These are phyloP conservation scores for Ptychobarbus kaznakovi DNA, from an alignment of 2,797 vertebrate species.

Conservation along the genomic window DNA sequence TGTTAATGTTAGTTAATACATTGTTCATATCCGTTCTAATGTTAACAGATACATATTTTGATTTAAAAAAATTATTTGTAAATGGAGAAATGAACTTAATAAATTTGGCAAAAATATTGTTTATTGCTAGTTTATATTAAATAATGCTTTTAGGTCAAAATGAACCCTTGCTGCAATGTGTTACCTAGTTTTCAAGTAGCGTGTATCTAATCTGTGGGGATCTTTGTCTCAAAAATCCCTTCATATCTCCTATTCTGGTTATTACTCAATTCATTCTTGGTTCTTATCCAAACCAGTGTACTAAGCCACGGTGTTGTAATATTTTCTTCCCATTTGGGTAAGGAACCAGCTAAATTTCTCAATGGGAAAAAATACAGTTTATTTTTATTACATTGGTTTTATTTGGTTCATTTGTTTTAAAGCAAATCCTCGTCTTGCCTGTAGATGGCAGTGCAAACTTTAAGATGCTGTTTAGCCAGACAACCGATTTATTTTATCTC, in stretches of 20 bases:
- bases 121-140: background rate
- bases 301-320: background rate
- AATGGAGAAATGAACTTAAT: background rate
- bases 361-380: background rate
- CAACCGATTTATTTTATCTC: background rate
- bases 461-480: background rate
- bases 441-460: conserved; percentile 25
- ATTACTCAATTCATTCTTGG: background rate
- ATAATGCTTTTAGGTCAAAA: background rate
- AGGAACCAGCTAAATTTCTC: background rate
- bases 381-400: background rate
- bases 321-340: background rate
- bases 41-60: background rate
- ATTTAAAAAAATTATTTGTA: background rate
- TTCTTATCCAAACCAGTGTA: background rate
- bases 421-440: background rate
- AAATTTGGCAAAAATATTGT: background rate
- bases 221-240: background rate
- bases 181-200: background rate
- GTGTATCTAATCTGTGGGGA: background rate
- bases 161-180: background rate
- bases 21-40: background rate
- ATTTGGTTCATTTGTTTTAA: background rate
- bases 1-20: background rate
- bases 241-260: background rate